A percentile compares a stretch with the other conserved stretches of the same genome.
Conservation (phyloP, 92 coral and sea anemone species). For the Porites cylindrica region DNA sequence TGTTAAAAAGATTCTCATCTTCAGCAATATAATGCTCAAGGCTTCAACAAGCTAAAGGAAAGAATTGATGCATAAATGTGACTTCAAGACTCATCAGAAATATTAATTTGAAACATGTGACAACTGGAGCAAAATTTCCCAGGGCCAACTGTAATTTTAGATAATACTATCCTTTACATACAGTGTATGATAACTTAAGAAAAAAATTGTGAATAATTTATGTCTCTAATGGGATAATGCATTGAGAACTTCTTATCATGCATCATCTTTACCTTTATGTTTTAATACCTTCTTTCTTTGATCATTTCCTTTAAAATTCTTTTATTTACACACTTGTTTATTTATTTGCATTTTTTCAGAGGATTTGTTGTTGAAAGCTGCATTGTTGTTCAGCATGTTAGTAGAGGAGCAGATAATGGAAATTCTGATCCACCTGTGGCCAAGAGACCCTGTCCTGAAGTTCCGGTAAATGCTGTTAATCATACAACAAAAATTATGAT, state of each 20-base stretch:
- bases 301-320: background rate
- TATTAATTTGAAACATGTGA: background rate
- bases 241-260: too few species aligned
- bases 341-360: constrained; percentile 28
- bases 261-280: too few species aligned
- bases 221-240: background rate
- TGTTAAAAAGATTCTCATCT: too few species aligned
- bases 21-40: background rate
- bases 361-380: constrained; percentile 81
- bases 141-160: too few species aligned
- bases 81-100: too few species aligned
- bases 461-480: constrained; percentile 54
- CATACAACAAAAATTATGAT: too few species aligned
- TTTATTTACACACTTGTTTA: background rate
- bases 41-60: background rate
- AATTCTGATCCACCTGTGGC: constrained; percentile 72
- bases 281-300: too few species aligned
- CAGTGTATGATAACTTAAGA: too few species aligned
- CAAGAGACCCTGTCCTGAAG: constrained; percentile 76
- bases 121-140: background rate
- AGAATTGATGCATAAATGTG: background rate
- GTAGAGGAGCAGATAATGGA: constrained; percentile 42
- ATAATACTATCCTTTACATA: too few species aligned
- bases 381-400: constrained; percentile 89
- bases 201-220: too few species aligned